Conservation (phyloP, 2,113 vertebrate genomes). For the Oceanodroma tethys region DNA sequence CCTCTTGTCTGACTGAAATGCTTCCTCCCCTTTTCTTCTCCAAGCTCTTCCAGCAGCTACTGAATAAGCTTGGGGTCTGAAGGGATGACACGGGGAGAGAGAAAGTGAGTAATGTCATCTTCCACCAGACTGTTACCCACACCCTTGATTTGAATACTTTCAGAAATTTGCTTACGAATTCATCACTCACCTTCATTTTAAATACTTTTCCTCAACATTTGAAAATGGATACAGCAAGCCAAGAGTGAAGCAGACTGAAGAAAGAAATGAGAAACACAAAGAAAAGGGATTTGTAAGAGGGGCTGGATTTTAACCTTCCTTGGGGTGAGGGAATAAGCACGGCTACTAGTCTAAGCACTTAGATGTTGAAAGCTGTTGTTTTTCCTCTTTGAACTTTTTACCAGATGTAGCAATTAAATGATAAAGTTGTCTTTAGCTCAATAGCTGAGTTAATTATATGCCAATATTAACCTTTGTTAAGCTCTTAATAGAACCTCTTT, state of each 20-base stretch:
- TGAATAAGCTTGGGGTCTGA: background rate
- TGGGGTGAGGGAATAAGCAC: slow-evolving; percentile 19
- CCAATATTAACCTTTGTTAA: slow-evolving; percentile 66
- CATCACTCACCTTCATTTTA: background rate
- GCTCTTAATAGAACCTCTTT: slow-evolving; percentile 53
- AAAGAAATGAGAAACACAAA: slow-evolving; percentile 21
- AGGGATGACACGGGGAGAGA: background rate
- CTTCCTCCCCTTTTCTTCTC: background rate
- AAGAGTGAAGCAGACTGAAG: background rate
- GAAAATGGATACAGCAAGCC: background rate
- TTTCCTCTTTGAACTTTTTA: slow-evolving; percentile 58
- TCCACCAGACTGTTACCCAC: background rate
- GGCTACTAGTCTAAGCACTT: background rate
- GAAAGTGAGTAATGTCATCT: background rate
- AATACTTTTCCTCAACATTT: background rate
- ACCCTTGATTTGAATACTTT: background rate
- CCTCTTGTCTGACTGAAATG: background rate
- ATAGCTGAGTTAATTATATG: slow-evolving; percentile 57
- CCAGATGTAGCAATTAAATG: slow-evolving; percentile 51
- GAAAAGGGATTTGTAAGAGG: slow-evolving; percentile 28
- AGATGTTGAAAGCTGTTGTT: slow-evolving; percentile 39
- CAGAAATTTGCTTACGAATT: background rate
- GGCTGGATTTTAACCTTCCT: slow-evolving; percentile 44
- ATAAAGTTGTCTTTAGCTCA: slow-evolving; percentile 60
- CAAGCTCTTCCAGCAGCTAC: background rate